Conservation (phyloP, 2,113 vertebrate species). For the Dasyornis broadbenti region DNA sequence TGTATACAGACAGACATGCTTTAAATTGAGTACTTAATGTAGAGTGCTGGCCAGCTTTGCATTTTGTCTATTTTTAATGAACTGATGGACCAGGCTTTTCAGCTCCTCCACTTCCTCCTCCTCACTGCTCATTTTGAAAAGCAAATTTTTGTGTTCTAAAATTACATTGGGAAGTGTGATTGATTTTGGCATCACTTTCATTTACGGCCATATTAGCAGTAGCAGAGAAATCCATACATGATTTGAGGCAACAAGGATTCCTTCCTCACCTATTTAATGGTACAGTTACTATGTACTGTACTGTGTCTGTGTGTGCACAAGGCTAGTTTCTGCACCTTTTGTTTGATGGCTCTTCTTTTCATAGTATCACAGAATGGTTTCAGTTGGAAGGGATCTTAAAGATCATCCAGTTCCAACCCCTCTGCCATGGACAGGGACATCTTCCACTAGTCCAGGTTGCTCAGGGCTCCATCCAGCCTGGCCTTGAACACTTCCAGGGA, state of each 20-base stretch:
- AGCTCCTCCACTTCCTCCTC: not conserved
- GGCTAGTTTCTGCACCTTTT: not conserved
- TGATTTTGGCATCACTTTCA: not conserved
- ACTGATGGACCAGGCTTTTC: not conserved
- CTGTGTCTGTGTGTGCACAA: not conserved
- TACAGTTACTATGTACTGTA: not conserved
- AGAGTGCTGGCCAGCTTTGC: not conserved
- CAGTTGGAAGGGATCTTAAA: not conserved
- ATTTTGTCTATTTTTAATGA: not conserved
- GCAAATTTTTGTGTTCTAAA: not conserved
- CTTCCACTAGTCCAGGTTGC: not conserved
- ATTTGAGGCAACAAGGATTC: not conserved
- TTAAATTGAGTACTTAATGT: not conserved
- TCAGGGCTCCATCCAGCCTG: not conserved
- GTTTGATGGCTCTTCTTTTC: not conserved
- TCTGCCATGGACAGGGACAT: not conserved
- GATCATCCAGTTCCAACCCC: not conserved
- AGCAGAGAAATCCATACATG: not conserved
- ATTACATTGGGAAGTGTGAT: not conserved
- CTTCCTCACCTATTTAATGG: not conserved
- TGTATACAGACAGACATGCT: not conserved
- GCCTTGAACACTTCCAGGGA: not conserved
- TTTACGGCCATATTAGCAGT: not conserved
- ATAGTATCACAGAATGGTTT: not conserved
- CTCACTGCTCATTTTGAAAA: not conserved